Conservation (phyloP, 35 echinoderm and acorn worm genomes). For the Antedon bifida region DNA sequence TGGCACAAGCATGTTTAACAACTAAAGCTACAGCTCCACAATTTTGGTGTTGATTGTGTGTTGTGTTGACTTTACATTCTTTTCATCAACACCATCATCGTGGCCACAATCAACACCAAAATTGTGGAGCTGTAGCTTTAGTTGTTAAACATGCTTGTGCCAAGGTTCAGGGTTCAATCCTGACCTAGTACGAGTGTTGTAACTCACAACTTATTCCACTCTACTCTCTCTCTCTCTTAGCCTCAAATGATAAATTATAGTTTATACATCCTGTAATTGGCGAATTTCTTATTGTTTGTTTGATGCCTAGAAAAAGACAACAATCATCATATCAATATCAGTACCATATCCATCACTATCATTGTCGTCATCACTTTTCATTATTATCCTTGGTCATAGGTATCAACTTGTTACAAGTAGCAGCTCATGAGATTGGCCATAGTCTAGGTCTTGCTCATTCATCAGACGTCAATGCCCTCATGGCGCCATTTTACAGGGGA, state of each 20-base stretch:
- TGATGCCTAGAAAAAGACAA: too few relatives aligned
- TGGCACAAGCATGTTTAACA: too few relatives aligned
- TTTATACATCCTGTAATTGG: too few relatives aligned
- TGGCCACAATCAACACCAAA: not conserved
- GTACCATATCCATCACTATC: not conserved
- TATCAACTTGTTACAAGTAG: conserved; percentile 20
- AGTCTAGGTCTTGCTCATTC: conserved; percentile 25
- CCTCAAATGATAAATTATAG: too few relatives aligned
- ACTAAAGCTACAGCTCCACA: too few relatives aligned
- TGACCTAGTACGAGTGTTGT: too few relatives aligned
- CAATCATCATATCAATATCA: not conserved
- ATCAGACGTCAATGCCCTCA: conserved; percentile 17
- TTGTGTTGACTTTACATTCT: too few relatives aligned
- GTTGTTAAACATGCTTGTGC: too few relatives aligned
- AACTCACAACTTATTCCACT: too few relatives aligned
- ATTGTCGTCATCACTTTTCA: not conserved
- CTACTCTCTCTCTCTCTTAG: too few relatives aligned
- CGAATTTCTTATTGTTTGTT: too few relatives aligned
- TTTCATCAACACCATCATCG: not conserved
- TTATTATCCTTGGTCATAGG: conserved; percentile 4
- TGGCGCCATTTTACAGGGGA: conserved; percentile 20
- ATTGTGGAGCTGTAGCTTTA: not conserved
- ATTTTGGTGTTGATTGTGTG: not conserved
- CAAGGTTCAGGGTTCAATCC: too few relatives aligned
- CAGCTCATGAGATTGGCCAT: conserved; percentile 47